Percentiles rank a stretch among this genome's conserved stretches.
Evolutionary conservation across 2,888 invertebrate genomes (phyloP).

Genomic region (Patella caerulea): DNA sequence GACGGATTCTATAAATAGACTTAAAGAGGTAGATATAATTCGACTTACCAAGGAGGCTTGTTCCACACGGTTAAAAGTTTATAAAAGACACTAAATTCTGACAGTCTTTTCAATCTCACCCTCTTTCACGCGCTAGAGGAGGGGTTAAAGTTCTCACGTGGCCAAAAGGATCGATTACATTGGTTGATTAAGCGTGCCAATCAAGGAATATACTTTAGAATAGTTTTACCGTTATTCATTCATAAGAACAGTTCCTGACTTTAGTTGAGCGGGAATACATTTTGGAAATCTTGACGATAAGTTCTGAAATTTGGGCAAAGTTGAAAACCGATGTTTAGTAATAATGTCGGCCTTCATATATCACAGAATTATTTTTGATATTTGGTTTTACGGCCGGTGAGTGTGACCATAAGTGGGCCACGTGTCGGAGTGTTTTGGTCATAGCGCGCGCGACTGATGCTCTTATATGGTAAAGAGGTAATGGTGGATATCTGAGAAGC

Average conservation of each 20-base stretch:
- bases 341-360: no score
- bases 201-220: neutral
- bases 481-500: slow-evolving; percentile 2
- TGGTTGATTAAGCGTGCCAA: neutral
- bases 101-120: neutral
- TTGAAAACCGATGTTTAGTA: no score
- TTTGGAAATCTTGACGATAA: no score
- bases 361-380: no score
- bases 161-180: neutral
- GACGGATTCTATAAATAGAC: neutral
- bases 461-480: slow-evolving; percentile 1
- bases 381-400: no score
- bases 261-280: no score
- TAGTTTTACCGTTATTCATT: no score
- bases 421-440: neutral
- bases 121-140: slow-evolving; percentile 5
- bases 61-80: neutral
- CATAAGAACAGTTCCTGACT: no score
- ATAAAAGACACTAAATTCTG: neutral
- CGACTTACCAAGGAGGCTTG: neutral
- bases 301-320: no score
- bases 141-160: neutral
- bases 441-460: neutral
- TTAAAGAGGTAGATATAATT: neutral
- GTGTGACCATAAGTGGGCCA: no score